Base-by-base conservation (phyloP, 1,140 invertebrate species). In the Pseudomyrmex gracilis region DNA sequence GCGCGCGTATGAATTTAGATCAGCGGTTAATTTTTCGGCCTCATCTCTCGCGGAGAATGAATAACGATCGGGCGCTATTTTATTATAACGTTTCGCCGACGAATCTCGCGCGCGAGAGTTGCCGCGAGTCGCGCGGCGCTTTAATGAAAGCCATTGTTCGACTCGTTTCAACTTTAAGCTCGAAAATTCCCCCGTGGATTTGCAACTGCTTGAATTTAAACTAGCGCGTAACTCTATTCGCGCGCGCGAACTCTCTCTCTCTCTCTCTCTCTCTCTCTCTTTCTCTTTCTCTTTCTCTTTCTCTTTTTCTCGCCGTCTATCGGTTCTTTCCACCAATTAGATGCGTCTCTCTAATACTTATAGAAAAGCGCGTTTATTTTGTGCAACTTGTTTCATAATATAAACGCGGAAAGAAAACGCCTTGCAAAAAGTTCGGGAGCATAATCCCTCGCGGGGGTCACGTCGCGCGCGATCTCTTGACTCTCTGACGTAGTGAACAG, bases 141-240 rank as follows among this genome's bases (percentile, higher is more conserved):
- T 82, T 87, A 87, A 87, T 85, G 83, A 87, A 80, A 87, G 58
- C 85, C 34, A 87, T 87, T 80, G 77, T 88, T 77, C 77, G 73
- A 24, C 74, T 22, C 55, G 49, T 76, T 85, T 47, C 47, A 84
- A 70, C 74, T 47, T 68, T 12, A 24, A 64, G 66, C 47, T 80
- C 22, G 24, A 53, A 80, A 84, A 77, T 82, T 34, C 63, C 20
- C 43, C 53, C 45, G n/a, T 13, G 43, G 22, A 53, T 77, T 77
- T 24, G 73, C 73, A 63, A 53, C 17, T n/a, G 73, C 60, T 74
- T 60, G 74, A 87, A 83, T 88, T 83, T 83, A 53, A 78, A 17
- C 55, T 57, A 53, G 22, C 24, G 47, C 15, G 55, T 61, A 67
- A 45, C 51, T 24, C 20, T n/a, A 24, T 34, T 82, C 43, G n/a